Evolutionary conservation across 2,113 vertebrate genomes (phyloP), one percentile per base, ranked within the genome.

Genomic region (Thryonomys swinderianus): DNA sequence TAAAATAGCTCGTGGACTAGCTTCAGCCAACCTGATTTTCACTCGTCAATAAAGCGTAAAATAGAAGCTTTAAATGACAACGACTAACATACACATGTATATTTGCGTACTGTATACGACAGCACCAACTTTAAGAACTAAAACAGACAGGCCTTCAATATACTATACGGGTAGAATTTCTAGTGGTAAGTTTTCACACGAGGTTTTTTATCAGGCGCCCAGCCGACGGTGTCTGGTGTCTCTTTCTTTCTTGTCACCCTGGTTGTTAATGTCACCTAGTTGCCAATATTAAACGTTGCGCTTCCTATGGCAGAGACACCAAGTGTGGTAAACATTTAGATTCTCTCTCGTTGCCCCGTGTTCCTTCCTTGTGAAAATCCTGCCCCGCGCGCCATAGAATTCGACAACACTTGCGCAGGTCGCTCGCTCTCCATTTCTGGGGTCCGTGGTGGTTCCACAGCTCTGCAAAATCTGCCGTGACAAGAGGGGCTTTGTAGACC

Each of bases 221-320:
- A n/a, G 17, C 11, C 23, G n/a, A 1, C 0, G 0, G 0, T 42
- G 7, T 40, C 20, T 78, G 23, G 2, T 42, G 18, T 20, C 42
- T 20, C 85, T 30, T 42, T 76, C n/a, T 53, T 88, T 69, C 40
- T 66, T 59, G 30, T 88, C 69, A 53, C 21, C 32, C 55, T 66
- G 10, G 9, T 18, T 51, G 27, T 67, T 87, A 40, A 23, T 73
- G 25, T 92, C 62, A 80, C 25, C 30, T 40, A 30, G 57, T 74
- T 40, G 11, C 30, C 42, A 55, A 4, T 64, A 66, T 40, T 45
- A 14, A 34, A n/a, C 7, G 20, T n/a, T 12, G 16, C 34, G 40
- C 30, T 73, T 90, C 21, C 51, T 80, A 34, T 27, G 76, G 74
- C 40, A 73, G 66, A 90, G 37, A 20, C 86, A 23, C 6, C 62